Conservation (phyloP, 1,140 invertebrate species). For the Ericerus pela region DNA sequence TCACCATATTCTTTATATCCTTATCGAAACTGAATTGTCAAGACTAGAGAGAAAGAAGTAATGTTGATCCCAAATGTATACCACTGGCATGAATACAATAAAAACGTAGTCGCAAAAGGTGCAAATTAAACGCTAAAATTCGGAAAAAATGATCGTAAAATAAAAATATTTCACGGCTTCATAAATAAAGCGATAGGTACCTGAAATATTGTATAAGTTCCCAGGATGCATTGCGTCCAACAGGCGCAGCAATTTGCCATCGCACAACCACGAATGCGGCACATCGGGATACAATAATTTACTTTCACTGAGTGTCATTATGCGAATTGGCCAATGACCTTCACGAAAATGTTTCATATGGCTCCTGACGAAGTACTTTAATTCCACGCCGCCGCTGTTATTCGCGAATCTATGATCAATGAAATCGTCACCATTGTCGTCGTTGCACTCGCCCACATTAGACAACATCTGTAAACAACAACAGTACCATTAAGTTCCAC, state of each 20-base stretch:
- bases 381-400: constrained; percentile 34
- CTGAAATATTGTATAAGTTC: constrained; percentile 76
- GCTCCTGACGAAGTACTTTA: constrained; percentile 57
- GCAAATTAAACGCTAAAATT: no score
- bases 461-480: background rate
- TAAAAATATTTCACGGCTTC: no score
- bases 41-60: no score
- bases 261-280: constrained; percentile 74
- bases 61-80: no score
- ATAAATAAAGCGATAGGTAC: no score
- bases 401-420: constrained; percentile 9
- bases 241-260: constrained; percentile 73
- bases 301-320: constrained; percentile 76
- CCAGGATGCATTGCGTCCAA: constrained; percentile 63
- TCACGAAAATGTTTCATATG: constrained; percentile 31
- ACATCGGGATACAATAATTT: constrained; percentile 58
- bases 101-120: no score
- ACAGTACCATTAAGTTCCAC: background rate
- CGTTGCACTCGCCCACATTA: background rate
- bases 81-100: no score
- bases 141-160: no score
- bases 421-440: background rate
- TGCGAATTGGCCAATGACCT: constrained; percentile 30
- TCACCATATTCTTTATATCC: no score
- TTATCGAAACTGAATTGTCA: no score